phyloP scores from a whole-genome alignment of 2,888 invertebrate species.

The Drosophila robusta region DNA sequence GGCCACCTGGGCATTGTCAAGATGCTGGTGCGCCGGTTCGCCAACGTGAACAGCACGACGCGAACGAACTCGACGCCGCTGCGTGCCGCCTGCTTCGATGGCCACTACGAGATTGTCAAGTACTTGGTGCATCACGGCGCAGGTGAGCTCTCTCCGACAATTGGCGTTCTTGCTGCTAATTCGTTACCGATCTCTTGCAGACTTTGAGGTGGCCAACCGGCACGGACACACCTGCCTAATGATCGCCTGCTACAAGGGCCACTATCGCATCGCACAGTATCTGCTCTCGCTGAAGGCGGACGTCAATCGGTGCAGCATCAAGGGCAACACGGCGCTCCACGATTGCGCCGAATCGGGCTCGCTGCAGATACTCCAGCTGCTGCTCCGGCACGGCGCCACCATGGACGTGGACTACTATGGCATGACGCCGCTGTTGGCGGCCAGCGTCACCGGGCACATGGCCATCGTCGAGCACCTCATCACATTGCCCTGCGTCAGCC shows the following conservation, averaged over 20 bases:
- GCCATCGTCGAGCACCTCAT: slow-evolving; percentile 97
- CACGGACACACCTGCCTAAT: slow-evolving; percentile 98
- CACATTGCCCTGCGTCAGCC: slow-evolving; percentile 89
- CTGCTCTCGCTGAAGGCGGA: slow-evolving; percentile 94
- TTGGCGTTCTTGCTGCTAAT: neutral
- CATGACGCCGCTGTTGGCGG: slow-evolving; percentile 98
- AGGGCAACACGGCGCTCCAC: slow-evolving; percentile 97
- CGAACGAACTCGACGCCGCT: slow-evolving; percentile 97
- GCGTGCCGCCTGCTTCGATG: slow-evolving; percentile 98
- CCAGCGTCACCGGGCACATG: slow-evolving; percentile 96
- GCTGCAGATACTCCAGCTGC: slow-evolving; percentile 94
- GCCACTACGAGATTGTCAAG: slow-evolving; percentile 96
- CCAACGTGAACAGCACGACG: slow-evolving; percentile 97
- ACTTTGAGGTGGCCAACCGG: slow-evolving; percentile 97
- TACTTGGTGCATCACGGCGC: slow-evolving; percentile 96
- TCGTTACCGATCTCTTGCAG: slow-evolving; percentile 85
- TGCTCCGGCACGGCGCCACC: slow-evolving; percentile 93
- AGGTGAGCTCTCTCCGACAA: slow-evolving; percentile 86
- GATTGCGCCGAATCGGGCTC: slow-evolving; percentile 99
- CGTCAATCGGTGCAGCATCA: slow-evolving; percentile 96
- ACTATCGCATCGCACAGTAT: slow-evolving; percentile 95
- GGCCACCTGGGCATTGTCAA: slow-evolving; percentile 95
- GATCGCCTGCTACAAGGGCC: slow-evolving; percentile 99
- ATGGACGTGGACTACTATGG: slow-evolving; percentile 98
- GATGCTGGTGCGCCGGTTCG: slow-evolving; percentile 93